Base-by-base conservation (phyloP, 2,797 vertebrate species). In the Danio choprae region DNA sequence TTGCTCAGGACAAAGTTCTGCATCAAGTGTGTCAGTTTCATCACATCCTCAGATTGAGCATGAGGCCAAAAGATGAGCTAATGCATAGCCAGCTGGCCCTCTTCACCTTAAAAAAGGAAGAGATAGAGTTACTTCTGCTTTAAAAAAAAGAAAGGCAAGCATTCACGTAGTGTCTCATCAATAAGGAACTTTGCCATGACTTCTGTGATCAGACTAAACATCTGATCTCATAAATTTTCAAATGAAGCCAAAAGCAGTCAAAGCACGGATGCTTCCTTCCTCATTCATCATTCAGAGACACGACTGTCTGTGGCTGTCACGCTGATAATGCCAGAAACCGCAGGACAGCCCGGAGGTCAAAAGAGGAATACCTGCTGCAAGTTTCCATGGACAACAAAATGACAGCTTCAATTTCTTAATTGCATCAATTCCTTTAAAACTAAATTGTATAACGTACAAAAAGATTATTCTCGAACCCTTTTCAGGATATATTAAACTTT, bases 41-140 rank as follows among this genome's bases (percentile, higher is more conserved):
- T 82, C 77, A 82, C 70, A 78, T 87, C 82, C 83, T 85, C 69
- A 77, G 48, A 85, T 81, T 83, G 20, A 80, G 79, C 76, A n/a
- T 63, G n/a, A 43, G n/a, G 69, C 81, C 79, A 85, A 38, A 40
- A 72, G 48, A 84, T 87, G 84, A 87, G 77, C 82, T 87, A 80
- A 87, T 65, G 10, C 46, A 46, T 38, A 50, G 41, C 41, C 74
- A 78, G 74, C 75, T 77, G 59, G 81, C 73, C 65, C 15, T 22
- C 6, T n/a, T 59, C 63, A 65, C 15, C 29, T 50, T 58, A 53
- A 55, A 62, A 59, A 50, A 64, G 48, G 76, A 59, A 60, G 40
- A 53, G 50, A 55, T 6, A 48, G n/a, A 60, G 36, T 72, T 62
- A 67, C 74, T 10, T 63, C 64, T 65, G 16, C 51, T 78, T 83